Evolutionary conservation across 2,888 invertebrate species (phyloP), one percentile per base, ranked within the genome.

Genomic region (Tenthredo amoena): DNA sequence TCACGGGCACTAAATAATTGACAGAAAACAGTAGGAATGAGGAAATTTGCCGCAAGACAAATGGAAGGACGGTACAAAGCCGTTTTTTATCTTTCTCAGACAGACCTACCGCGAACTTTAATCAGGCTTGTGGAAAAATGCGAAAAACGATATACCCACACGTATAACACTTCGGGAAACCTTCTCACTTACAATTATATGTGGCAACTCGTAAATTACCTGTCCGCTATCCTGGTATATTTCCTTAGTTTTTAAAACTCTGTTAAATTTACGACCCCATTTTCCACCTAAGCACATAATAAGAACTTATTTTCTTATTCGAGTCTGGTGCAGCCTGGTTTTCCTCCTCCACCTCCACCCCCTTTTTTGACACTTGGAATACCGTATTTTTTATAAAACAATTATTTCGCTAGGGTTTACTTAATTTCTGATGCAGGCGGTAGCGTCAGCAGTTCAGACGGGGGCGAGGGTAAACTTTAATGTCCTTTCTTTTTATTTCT

Each of bases 261-360:
- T 47, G 79, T 81, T 89, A 89, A 90, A 91, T 91, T 91, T 91
- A 91, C 91, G 89, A 89, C 88, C 87, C 90, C 89, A 90, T 91
- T 91, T 89, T 87, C 87, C 85, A 86, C 87, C 87, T 88, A 90
- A 91, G 89, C 90, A 88, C 88, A 88, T 86, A 87, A 87, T 89
- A 89, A 90, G 89, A 90, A 90, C 89, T 77, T 77, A 77, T 77
- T 55, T 77, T 77, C 77, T 77, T 77, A 50, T 77, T 77, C 47
- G 31, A 34, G 47, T 50, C 47, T 77, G 26, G 26, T 68, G 68
- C 26, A 26, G 68, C 76, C 76, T 47, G 15, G 6, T 31, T 5
- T 10, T 10, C 10, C 40, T 43, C 50, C 50, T 6, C 6, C 18
- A 18, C 15, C 50, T 18, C 6, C n/a, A 18, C n/a, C n/a, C 6